phyloP scores from a whole-genome alignment of 2,113 vertebrate species.

The Percina caprodes region DNA sequence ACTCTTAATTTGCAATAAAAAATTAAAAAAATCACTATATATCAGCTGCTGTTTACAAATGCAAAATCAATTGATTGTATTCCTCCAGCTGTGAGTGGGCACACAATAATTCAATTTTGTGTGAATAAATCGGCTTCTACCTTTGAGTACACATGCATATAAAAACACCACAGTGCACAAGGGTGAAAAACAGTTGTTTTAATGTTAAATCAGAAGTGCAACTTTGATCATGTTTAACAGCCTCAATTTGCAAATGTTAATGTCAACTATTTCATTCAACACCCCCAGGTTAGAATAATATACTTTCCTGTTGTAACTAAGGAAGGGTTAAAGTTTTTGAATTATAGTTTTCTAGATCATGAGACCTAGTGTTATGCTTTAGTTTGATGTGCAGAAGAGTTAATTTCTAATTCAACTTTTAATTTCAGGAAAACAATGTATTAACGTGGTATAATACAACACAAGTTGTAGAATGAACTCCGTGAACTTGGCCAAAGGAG shows the following conservation, averaged over 20 bases:
- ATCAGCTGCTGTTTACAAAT: neutral
- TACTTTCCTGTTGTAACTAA: conserved; percentile 23
- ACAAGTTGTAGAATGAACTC: conserved; percentile 45
- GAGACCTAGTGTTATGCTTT: conserved; percentile 32
- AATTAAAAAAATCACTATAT: no score
- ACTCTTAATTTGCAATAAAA: neutral
- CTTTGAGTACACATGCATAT: neutral
- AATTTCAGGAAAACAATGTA: conserved; percentile 40
- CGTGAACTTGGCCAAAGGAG: conserved; percentile 20
- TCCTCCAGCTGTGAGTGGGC: neutral
- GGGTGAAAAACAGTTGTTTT: conserved; percentile 79
- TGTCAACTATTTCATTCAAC: conserved; percentile 42
- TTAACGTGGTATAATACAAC: conserved; percentile 52
- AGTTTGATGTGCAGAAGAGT: conserved; percentile 31
- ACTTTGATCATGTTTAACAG: conserved; percentile 70
- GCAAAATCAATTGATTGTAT: neutral
- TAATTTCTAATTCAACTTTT: conserved; percentile 46
- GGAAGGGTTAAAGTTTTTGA: conserved; percentile 1
- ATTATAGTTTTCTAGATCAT: conserved; percentile 22
- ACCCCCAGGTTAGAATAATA: conserved; percentile 16
- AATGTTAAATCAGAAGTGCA: conserved; percentile 81
- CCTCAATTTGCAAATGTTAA: conserved; percentile 51
- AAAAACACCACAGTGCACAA: conserved; percentile 45
- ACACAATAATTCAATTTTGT: neutral
- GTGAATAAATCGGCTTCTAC: neutral